phyloP scores from a whole-genome alignment of 2,113 vertebrate species.

The Willisornis vidua region DNA sequence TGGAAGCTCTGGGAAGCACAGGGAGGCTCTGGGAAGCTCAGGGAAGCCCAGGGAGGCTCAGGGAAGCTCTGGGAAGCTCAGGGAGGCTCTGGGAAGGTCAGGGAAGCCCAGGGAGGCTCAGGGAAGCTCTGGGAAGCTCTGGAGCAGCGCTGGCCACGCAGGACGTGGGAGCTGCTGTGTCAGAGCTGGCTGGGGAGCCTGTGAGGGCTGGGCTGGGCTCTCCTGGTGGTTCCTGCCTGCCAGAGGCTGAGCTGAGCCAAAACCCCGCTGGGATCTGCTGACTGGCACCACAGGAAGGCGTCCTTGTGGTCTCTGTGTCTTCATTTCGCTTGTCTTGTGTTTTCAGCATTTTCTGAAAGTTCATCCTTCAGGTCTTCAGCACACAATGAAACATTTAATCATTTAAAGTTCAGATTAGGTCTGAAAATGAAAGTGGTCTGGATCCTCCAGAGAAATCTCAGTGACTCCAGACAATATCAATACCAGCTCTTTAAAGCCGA shows the following conservation, averaged over 20 bases:
- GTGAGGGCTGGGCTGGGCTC: not conserved
- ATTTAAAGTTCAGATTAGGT: not conserved
- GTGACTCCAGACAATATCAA: not conserved
- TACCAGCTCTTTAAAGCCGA: not conserved
- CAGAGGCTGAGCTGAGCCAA: not conserved
- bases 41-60: too few relatives aligned
- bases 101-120: too few relatives aligned
- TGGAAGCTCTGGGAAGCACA: too few relatives aligned
- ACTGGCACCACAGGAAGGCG: not conserved
- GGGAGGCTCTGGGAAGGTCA: too few relatives aligned
- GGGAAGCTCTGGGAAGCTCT: not conserved
- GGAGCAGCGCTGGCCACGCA: accelerated
- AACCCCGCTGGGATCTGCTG: not conserved
- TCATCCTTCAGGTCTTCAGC: not conserved
- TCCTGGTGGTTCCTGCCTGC: not conserved
- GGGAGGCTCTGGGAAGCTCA: too few relatives aligned
- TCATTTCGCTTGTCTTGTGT: not conserved
- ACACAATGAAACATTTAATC: not conserved
- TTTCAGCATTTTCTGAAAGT: not conserved
- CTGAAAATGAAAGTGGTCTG: not conserved
- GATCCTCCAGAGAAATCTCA: not conserved
- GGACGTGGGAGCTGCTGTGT: accelerated
- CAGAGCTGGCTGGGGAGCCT: not conserved
- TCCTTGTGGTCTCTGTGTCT: accelerated
- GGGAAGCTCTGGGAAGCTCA: too few relatives aligned